Percentiles rank a stretch among this genome's conserved stretches.
These are phyloP conservation scores for Cherax destructor DNA, from an alignment of 1,140 invertebrate genomes.

Conservation along the genomic window DNA sequence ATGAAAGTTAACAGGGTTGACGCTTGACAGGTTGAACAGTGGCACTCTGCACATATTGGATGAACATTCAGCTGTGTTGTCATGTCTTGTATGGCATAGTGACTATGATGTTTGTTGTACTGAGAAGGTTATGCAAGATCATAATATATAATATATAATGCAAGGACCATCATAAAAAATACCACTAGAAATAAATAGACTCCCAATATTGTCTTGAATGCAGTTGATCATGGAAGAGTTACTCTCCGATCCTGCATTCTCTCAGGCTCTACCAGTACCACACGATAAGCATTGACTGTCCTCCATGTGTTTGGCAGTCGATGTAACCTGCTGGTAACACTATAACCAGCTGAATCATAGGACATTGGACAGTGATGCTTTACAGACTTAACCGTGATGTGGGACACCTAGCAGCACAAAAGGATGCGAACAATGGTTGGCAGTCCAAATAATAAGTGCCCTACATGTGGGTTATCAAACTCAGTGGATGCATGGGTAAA, in stretches of 20 bases:
- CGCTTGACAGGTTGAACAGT: neutral
- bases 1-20: constrained; percentile 43
- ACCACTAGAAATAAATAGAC: neutral
- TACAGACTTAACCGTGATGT: constrained; percentile 8
- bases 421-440: constrained; percentile 17
- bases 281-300: neutral
- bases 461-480: constrained; percentile 1
- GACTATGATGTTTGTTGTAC: constrained; percentile 17
- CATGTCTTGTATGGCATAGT: neutral
- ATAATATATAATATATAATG: neutral
- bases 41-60: neutral
- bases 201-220: neutral
- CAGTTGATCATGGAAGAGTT: neutral
- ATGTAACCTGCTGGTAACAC: constrained; percentile 10
- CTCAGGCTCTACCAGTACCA: neutral
- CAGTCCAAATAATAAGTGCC: neutral
- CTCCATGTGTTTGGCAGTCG: neutral
- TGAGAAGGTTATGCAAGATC: constrained; percentile 13
- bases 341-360: constrained; percentile 17
- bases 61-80: neutral
- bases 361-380: constrained; percentile 27
- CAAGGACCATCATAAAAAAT: constrained; percentile 13
- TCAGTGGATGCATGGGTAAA: constrained; percentile 12
- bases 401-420: constrained; percentile 21
- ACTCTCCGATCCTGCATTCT: neutral